Percentiles rank a stretch among this genome's conserved stretches.
Conservation (phyloP, 2,113 vertebrate genomes). For the Cyrtonyx montezumae region DNA sequence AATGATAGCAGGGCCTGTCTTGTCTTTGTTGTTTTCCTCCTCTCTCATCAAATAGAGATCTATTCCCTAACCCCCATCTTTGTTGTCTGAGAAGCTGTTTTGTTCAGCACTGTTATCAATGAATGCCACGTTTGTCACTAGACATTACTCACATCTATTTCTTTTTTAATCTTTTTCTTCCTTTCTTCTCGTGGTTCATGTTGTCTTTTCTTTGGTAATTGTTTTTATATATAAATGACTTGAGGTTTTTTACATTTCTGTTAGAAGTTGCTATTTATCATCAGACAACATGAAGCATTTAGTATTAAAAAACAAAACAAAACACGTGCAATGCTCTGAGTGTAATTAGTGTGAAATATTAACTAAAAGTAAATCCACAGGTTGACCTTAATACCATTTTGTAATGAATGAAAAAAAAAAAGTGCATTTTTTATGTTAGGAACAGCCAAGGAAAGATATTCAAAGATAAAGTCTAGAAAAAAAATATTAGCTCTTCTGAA, state of each 20-base stretch:
- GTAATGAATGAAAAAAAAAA: background rate
- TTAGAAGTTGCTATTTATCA: background rate
- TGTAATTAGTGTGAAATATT: background rate
- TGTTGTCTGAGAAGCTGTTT: background rate
- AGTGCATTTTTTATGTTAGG: background rate
- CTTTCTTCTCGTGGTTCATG: background rate
- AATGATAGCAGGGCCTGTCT: background rate
- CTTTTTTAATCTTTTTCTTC: background rate
- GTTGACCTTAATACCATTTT: background rate
- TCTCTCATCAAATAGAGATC: background rate
- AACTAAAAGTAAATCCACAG: background rate
- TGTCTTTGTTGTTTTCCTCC: background rate
- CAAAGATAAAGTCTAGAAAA: background rate
- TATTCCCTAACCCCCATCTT: background rate
- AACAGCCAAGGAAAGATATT: background rate
- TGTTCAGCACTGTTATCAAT: background rate
- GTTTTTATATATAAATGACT: background rate
- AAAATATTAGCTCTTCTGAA: background rate
- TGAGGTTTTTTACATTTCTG: background rate
- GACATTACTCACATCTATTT: background rate
- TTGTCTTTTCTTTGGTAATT: background rate
- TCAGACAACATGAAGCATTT: background rate
- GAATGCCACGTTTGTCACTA: background rate
- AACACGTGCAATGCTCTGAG: fast-evolving
- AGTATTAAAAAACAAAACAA: background rate